These are phyloP conservation scores for Philopedon plagiatum DNA, from an alignment of 2,888 invertebrate genomes.

Conservation along the genomic window DNA sequence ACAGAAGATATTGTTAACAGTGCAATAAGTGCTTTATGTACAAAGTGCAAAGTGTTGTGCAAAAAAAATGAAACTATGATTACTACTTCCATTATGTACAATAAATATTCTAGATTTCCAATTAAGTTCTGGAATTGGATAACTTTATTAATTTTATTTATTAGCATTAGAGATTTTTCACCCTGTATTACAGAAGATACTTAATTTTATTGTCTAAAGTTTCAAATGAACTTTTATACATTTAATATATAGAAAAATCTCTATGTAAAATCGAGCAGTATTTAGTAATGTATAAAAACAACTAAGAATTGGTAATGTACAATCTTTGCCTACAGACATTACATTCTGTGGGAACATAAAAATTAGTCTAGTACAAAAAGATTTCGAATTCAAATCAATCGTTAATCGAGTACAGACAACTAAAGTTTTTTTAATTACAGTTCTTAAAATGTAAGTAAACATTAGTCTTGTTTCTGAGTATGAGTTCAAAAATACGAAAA, in stretches of 20 bases:
- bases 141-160: constrained; percentile 1
- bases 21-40: constrained; percentile 55
- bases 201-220: constrained; percentile 24
- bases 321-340: constrained; percentile 2
- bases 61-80: constrained; percentile 32
- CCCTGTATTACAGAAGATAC: constrained; percentile 30
- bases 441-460: constrained; percentile 1
- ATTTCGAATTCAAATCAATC: not conserved
- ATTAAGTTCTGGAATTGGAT: constrained; percentile 48
- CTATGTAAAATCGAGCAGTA: not conserved
- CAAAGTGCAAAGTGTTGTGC: constrained; percentile 58
- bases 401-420: not conserved
- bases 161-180: constrained; percentile 31
- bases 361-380: constrained; percentile 2
- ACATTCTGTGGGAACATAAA: not conserved
- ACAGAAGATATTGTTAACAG: constrained; percentile 20
- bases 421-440: not conserved
- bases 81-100: constrained; percentile 40
- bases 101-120: constrained; percentile 27
- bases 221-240: not conserved
- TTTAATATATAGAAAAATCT: constrained; percentile 18
- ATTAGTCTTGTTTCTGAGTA: constrained; percentile 6
- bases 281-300: not conserved
- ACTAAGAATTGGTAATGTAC: constrained; percentile 14
- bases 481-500: not conserved